Conservation (phyloP, 2,888 invertebrate genomes). For the Crepidodera aurea region DNA sequence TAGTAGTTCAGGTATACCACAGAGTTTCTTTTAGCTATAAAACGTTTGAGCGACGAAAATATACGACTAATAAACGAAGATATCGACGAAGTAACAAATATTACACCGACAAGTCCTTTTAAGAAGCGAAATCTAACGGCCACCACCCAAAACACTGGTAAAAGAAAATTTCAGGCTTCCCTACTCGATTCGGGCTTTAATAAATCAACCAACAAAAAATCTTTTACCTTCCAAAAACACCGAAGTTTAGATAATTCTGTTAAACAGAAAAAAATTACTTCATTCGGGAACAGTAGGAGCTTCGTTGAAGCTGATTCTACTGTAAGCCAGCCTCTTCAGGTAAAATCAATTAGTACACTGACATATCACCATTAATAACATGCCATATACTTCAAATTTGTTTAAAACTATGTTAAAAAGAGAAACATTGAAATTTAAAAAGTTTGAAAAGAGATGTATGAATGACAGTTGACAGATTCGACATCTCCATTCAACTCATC, state of each 20-base stretch:
- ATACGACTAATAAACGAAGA: neutral
- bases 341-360: too few species aligned
- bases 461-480: too few species aligned
- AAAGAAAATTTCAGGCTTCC: conserved; percentile 68
- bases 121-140: neutral
- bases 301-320: conserved; percentile 53
- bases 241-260: conserved; percentile 33
- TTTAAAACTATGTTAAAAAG: too few species aligned
- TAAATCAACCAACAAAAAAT: conserved; percentile 30
- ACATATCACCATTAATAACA: too few species aligned
- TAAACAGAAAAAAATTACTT: conserved; percentile 49
- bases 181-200: conserved; percentile 73
- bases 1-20: too few species aligned
- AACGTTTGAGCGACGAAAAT: conserved; percentile 19
- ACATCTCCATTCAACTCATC: too few species aligned
- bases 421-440: too few species aligned
- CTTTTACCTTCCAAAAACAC: conserved; percentile 18
- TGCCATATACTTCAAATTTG: too few species aligned
- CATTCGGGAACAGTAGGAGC: conserved; percentile 42
- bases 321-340: conserved; percentile 17
- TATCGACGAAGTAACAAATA: neutral
- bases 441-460: too few species aligned
- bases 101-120: neutral
- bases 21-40: too few species aligned
- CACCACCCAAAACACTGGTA: conserved; percentile 8